A percentile compares a stretch with the other conserved stretches of the same genome.
These are phyloP conservation scores for Astyanax mexicanus DNA, from an alignment of 2,797 vertebrate species.

Conservation along the genomic window DNA sequence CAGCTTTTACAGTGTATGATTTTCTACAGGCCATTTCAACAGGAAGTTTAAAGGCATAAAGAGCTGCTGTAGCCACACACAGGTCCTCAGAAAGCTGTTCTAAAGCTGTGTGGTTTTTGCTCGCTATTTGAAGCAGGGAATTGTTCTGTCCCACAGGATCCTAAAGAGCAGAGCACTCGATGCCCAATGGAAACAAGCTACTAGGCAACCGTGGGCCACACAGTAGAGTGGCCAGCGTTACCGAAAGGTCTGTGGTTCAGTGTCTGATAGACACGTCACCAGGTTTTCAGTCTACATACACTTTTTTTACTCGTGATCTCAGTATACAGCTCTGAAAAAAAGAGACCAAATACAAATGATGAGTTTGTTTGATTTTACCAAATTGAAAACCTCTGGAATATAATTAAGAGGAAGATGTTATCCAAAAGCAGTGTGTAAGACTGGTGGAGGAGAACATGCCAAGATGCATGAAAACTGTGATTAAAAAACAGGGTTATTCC, in stretches of 20 bases:
- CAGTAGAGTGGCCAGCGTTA: constrained; percentile 21
- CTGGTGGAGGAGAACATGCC: too few relatives aligned
- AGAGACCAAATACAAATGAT: too few relatives aligned
- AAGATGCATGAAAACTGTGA: too few relatives aligned
- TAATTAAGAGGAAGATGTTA: too few relatives aligned
- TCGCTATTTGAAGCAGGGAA: not conserved
- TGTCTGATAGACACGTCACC: not conserved
- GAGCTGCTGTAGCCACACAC: not conserved
- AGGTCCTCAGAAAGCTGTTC: not conserved
- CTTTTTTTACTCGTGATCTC: not conserved
- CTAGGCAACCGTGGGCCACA: constrained; percentile 36
- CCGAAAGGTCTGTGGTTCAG: constrained; percentile 9
- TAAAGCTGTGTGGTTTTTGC: constrained; percentile 21
- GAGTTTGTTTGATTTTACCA: too few relatives aligned
- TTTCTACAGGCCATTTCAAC: too few relatives aligned
- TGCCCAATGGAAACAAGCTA: constrained; percentile 25
- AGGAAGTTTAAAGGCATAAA: not conserved
- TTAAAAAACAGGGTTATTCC: too few relatives aligned
- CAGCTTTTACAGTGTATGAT: not conserved
- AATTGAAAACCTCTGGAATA: too few relatives aligned
- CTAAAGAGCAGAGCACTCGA: constrained; percentile 23
- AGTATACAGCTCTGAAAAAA: too few relatives aligned
- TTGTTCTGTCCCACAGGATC: constrained; percentile 14
- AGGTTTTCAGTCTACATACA: not conserved
- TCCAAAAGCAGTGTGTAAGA: too few relatives aligned